A percentile compares a stretch with the other conserved stretches of the same genome.
Conservation (phyloP, 2,888 invertebrate genomes). For the Calliopum simillimum region DNA sequence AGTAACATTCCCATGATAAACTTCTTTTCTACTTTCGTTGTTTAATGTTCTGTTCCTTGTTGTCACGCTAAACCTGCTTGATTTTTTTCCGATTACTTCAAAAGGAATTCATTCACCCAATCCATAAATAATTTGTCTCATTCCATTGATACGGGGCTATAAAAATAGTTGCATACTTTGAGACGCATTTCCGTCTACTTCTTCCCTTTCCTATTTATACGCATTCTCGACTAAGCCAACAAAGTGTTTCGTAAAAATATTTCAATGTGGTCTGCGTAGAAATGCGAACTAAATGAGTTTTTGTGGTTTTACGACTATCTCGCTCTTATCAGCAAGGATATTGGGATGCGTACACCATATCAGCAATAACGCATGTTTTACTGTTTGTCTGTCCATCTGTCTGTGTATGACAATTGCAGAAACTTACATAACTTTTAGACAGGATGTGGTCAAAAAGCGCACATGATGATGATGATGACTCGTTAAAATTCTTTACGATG, state of each 20-base stretch:
- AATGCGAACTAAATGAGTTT: constrained; percentile 49
- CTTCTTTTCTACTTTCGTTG: too few relatives aligned
- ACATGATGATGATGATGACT: constrained; percentile 18
- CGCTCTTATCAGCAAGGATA: constrained; percentile 10
- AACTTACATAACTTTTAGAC: not conserved
- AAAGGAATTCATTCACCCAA: too few relatives aligned
- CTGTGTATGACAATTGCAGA: too few relatives aligned
- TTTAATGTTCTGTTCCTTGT: too few relatives aligned
- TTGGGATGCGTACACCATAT: too few relatives aligned
- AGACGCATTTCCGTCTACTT: not conserved
- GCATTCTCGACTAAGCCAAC: constrained; percentile 1
- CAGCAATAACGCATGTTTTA: too few relatives aligned
- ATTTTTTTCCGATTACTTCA: too few relatives aligned
- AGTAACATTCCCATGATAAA: too few relatives aligned
- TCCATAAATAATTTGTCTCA: constrained; percentile 23
- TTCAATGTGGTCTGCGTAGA: constrained; percentile 16
- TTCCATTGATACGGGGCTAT: constrained; percentile 36
- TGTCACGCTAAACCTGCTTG: too few relatives aligned
- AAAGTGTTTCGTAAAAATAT: constrained; percentile 34
- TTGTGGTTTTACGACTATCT: constrained; percentile 47
- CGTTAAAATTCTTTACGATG: constrained; percentile 34
- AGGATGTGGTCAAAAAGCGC: constrained; percentile 16
- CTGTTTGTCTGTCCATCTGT: too few relatives aligned
- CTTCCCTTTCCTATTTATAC: not conserved
- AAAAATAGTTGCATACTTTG: constrained; percentile 43